phyloP scores from a whole-genome alignment of 2,797 vertebrate genomes.

The Chaetophractus vellerosus region DNA sequence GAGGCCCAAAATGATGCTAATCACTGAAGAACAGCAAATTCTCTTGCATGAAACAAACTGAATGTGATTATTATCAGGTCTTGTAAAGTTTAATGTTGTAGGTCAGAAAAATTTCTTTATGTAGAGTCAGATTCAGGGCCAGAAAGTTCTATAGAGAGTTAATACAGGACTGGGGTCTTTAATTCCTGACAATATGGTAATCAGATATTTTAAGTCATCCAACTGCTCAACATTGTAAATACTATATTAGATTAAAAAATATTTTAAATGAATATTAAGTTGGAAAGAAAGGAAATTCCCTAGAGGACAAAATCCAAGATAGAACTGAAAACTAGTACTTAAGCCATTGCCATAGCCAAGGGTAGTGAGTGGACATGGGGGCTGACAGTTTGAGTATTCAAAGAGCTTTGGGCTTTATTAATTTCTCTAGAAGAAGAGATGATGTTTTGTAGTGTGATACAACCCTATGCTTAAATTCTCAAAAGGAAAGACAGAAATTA shows the following conservation, averaged over 20 bases:
- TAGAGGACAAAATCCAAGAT: not conserved
- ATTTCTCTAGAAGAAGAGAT: not conserved
- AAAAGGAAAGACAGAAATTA: not conserved
- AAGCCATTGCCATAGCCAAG: no score
- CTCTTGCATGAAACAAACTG: slow-evolving; percentile 25
- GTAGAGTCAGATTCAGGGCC: not conserved
- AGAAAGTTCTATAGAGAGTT: not conserved
- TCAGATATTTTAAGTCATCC: not conserved
- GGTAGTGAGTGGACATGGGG: fast-evolving
- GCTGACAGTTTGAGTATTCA: not conserved
- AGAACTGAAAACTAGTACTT: not conserved
- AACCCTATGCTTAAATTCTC: not conserved
- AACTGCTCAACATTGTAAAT: not conserved
- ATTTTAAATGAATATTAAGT: slow-evolving; percentile 12
- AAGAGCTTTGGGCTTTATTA: not conserved
- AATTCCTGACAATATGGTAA: not conserved
- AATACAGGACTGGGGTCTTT: not conserved
- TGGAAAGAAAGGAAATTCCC: not conserved
- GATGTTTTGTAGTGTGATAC: fast-evolving
- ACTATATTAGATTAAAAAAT: not conserved
- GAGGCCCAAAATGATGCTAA: slow-evolving; percentile 17
- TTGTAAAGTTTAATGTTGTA: slow-evolving; percentile 53
- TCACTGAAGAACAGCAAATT: slow-evolving; percentile 13
- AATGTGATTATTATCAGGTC: slow-evolving; percentile 4
- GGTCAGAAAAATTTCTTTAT: slow-evolving; percentile 35